Base-by-base conservation (phyloP, 92 coral and sea anemone genomes). In the Metridium senile region DNA sequence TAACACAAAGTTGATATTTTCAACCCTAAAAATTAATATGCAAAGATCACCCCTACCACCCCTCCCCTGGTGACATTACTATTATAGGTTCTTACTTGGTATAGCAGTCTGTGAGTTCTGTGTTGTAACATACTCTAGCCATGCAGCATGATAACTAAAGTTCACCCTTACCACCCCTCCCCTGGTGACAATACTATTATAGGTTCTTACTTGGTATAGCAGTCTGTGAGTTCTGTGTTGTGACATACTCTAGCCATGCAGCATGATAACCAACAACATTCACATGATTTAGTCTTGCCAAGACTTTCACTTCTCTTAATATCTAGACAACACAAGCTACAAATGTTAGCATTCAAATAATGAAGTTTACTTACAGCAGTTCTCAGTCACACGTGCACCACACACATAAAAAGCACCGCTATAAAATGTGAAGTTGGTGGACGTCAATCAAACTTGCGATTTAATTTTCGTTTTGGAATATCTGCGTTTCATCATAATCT, bases 181-280 rank as follows among this genome's bases (percentile, higher is more conserved):
- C 49, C 13, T 39, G 13, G 49, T 4, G 6, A 4, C 6, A 39
- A 13, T 4, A 13, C 6, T 39, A 13, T 39, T 39, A 13, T 39
- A 4, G 8, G 6, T 6, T 4, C 93, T 84, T 72, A 94, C 98
- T 87, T 13, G 90, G 97, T 20, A 94, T 33, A 7, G 98, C 83
- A 43, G 87, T 27, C n/a, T 76, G 70, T 10, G 78, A 52, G 27
- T 82, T 89, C 28, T 87, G 97, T 6, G 87, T 89, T 34, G 93
- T 82, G 19, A 93, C 99, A 65, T 85, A 96, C 73, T 96, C 99
- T 79, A 96, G 32, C 99, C 99, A 96, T 6, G 99, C 99, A 26
- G 97, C 74, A 59, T 96, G 99, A 75, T 96, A 96, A 31, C 99
- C 99, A 23, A 96, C 99, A 11, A 96, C 99, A 73, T 96, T 96